Conservation (phyloP, 2,888 invertebrate genomes). For the Drosophila neotestacea region DNA sequence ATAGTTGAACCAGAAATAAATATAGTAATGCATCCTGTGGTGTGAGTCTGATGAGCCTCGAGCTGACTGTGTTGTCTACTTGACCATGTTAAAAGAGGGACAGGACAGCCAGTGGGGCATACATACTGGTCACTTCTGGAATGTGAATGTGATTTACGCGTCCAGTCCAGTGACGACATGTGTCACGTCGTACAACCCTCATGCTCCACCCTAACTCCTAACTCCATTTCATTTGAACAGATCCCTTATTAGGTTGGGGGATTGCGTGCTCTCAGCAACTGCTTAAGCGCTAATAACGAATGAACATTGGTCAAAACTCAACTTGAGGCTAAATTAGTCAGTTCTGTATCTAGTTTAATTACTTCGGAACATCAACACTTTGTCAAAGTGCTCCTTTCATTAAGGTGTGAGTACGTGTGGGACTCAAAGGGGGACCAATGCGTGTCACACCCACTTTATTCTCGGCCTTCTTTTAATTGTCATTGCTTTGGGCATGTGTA, state of each 20-base stretch:
- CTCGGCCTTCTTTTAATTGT: constrained; percentile 62
- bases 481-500: constrained; percentile 21
- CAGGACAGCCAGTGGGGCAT: neutral
- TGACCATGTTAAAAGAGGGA: neutral
- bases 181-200: constrained; percentile 57
- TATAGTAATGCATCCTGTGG: constrained; percentile 5
- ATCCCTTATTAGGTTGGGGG: constrained; percentile 8
- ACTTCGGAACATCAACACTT: constrained; percentile 84
- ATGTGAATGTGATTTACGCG: constrained; percentile 69
- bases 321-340: constrained; percentile 79
- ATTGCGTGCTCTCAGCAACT: constrained; percentile 70
- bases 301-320: constrained; percentile 83
- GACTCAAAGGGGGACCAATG: constrained; percentile 29
- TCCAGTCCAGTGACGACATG: constrained; percentile 47
- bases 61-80: constrained; percentile 10
- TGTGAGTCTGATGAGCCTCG: constrained; percentile 11
- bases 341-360: constrained; percentile 83
- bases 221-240: constrained; percentile 1
- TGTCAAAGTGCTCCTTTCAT: constrained; percentile 78
- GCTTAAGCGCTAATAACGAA: constrained; percentile 81
- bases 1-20: constrained; percentile 1
- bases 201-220: neutral
- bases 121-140: constrained; percentile 55
- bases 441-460: constrained; percentile 48
- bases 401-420: constrained; percentile 57